Conservation (phyloP, 2,888 invertebrate species). For the Oscheius sp. region DNA sequence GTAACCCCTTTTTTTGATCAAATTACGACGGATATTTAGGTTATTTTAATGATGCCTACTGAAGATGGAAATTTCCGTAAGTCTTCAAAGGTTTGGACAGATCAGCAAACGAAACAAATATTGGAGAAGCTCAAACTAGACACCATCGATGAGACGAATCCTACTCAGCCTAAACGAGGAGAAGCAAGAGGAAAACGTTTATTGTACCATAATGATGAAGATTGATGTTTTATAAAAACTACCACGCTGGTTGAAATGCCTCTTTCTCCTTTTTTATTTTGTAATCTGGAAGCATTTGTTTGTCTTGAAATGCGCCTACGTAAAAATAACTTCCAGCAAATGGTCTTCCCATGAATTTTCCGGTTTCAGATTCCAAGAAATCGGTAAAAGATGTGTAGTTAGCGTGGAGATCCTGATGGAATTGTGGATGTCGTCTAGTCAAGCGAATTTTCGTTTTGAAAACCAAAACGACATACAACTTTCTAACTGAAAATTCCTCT, state of each 20-base stretch:
- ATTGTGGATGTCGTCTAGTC: constrained; percentile 53
- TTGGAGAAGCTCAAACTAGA: constrained; percentile 42
- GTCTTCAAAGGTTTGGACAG: constrained; percentile 44
- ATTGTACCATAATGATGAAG: background rate
- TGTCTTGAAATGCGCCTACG: constrained; percentile 27
- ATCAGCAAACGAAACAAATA: constrained; percentile 44
- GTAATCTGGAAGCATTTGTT: constrained; percentile 40
- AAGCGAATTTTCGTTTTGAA: constrained; percentile 57
- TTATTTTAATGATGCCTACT: constrained; percentile 56
- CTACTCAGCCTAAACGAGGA: too few species aligned
- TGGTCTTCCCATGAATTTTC: constrained; percentile 56
- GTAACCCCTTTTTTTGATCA: constrained; percentile 27
- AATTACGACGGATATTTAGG: constrained; percentile 30
- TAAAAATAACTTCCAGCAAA: constrained; percentile 56
- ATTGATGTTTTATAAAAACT: constrained; percentile 14
- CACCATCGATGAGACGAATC: constrained; percentile 35
- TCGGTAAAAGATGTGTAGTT: constrained; percentile 61
- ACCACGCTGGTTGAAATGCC: background rate
- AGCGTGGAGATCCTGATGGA: constrained; percentile 50
- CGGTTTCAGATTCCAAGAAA: constrained; percentile 55
- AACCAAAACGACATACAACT: constrained; percentile 58
- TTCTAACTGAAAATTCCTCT: constrained; percentile 44
- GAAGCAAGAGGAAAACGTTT: background rate
- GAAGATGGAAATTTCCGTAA: constrained; percentile 46
- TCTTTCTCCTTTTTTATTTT: constrained; percentile 29